These are phyloP conservation scores for Diabrotica undecimpunctata DNA, from an alignment of 1,140 invertebrate species.

Conservation along the genomic window DNA sequence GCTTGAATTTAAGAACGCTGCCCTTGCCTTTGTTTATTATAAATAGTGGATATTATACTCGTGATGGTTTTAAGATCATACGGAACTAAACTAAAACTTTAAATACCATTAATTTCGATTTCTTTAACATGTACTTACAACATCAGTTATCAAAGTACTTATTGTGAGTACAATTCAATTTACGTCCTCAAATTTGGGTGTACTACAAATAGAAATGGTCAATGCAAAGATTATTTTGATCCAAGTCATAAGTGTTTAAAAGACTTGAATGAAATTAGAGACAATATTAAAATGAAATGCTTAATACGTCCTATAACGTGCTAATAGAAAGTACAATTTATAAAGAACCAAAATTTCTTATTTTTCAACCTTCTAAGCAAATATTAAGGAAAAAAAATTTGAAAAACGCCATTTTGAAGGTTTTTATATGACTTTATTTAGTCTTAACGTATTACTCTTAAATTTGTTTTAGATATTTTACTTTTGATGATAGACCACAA, in stretches of 20 bases:
- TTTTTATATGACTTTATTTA: too few relatives aligned
- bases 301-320: slow-evolving; percentile 56
- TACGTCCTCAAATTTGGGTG: slow-evolving; percentile 35
- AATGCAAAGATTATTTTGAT: slow-evolving; percentile 31
- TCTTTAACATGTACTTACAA: slow-evolving; percentile 35
- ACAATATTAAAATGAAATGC: slow-evolving; percentile 17
- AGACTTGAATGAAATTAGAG: slow-evolving; percentile 22
- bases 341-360: too few relatives aligned
- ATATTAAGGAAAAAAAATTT: too few relatives aligned
- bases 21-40: too few relatives aligned
- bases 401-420: too few relatives aligned
- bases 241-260: slow-evolving; percentile 26
- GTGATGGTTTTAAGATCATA: too few relatives aligned
- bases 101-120: not conserved
- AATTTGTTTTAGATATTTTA: too few relatives aligned
- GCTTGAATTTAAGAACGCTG: too few relatives aligned
- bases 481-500: too few relatives aligned
- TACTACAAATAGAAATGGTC: slow-evolving; percentile 32
- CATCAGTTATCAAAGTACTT: slow-evolving; percentile 28
- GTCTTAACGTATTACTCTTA: too few relatives aligned
- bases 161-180: slow-evolving; percentile 16
- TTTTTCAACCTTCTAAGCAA: too few relatives aligned
- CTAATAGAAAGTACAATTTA: slow-evolving; percentile 66
- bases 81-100: not conserved
- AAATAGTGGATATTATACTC: too few relatives aligned